These are phyloP conservation scores for Steinernema hermaphroditum DNA, from an alignment of 2,888 invertebrate genomes.

Conservation along the genomic window DNA sequence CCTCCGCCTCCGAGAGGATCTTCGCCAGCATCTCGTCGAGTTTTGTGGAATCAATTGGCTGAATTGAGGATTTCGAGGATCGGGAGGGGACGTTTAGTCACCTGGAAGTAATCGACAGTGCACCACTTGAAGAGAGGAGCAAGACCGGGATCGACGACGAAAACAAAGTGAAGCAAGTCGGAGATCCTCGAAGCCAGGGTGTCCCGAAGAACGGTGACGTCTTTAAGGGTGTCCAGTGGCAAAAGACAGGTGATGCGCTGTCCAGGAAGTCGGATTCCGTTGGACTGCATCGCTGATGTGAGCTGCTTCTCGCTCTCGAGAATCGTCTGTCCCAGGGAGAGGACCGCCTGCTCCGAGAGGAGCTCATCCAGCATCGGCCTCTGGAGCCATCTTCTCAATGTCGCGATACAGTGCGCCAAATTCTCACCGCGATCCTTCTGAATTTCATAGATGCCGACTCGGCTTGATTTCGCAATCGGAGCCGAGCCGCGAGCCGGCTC, in stretches of 20 bases:
- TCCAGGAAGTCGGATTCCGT: slow-evolving; percentile 55
- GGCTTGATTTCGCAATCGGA: too few species aligned
- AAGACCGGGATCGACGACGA: slow-evolving; percentile 45
- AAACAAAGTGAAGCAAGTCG: slow-evolving; percentile 52
- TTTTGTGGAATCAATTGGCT: not conserved
- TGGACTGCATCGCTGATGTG: slow-evolving; percentile 54
- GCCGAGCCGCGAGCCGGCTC: too few species aligned
- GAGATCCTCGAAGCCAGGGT: slow-evolving; percentile 48
- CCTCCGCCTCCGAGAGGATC: slow-evolving; percentile 37
- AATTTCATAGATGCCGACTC: too few species aligned
- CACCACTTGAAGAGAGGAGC: slow-evolving; percentile 42
- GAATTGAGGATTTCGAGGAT: not conserved
- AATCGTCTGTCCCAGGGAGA: slow-evolving; percentile 53
- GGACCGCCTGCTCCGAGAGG: slow-evolving; percentile 43
- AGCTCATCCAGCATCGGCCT: slow-evolving; percentile 45
- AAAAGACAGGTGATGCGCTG: slow-evolving; percentile 54
- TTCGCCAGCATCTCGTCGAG: slow-evolving; percentile 37
- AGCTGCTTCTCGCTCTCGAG: slow-evolving; percentile 58
- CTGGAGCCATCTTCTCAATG: slow-evolving; percentile 53
- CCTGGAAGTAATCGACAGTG: slow-evolving; percentile 39
- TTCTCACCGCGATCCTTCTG: not conserved
- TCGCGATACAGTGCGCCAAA: slow-evolving; percentile 47
- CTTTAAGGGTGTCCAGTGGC: slow-evolving; percentile 53
- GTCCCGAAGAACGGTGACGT: slow-evolving; percentile 45
- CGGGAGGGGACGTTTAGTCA: not conserved